Evolutionary conservation across 2,113 vertebrate species (phyloP).

Genomic region (Psettodes erumei): DNA sequence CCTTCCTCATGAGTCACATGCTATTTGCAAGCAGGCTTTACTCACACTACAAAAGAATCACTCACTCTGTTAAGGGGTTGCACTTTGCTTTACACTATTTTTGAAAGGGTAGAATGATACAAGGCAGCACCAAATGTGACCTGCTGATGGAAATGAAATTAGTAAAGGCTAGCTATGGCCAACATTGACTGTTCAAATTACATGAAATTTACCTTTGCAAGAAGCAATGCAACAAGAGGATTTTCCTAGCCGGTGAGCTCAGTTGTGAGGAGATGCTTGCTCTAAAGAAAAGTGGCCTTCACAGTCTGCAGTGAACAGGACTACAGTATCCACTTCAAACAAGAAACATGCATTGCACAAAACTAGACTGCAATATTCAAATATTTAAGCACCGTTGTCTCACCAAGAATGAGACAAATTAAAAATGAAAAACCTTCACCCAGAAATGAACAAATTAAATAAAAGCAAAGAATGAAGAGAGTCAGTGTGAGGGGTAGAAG

Average conservation of each 20-base stretch:
- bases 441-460: conserved; percentile 65
- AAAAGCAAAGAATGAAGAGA: conserved; percentile 40
- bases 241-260: conserved; percentile 32
- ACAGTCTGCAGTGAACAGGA: conserved; percentile 61
- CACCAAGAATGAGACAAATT: too few species aligned
- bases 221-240: conserved; percentile 40
- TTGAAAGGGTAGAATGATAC: neutral
- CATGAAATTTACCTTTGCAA: conserved; percentile 19
- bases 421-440: too few species aligned
- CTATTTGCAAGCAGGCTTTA: conserved; percentile 1
- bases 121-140: neutral
- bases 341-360: conserved; percentile 42
- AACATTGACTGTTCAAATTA: conserved; percentile 23
- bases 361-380: conserved; percentile 55
- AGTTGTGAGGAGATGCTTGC: conserved; percentile 37
- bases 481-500: neutral
- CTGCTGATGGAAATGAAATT: neutral
- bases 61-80: neutral
- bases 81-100: conserved; percentile 1
- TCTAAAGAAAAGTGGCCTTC: conserved; percentile 61
- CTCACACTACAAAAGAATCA: conserved; percentile 5
- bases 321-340: conserved; percentile 63
- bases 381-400: conserved; percentile 42
- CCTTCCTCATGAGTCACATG: conserved; percentile 24
- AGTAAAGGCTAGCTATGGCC: neutral